Evolutionary conservation across 2,888 invertebrate genomes (phyloP).

Genomic region (Pocota personata): DNA sequence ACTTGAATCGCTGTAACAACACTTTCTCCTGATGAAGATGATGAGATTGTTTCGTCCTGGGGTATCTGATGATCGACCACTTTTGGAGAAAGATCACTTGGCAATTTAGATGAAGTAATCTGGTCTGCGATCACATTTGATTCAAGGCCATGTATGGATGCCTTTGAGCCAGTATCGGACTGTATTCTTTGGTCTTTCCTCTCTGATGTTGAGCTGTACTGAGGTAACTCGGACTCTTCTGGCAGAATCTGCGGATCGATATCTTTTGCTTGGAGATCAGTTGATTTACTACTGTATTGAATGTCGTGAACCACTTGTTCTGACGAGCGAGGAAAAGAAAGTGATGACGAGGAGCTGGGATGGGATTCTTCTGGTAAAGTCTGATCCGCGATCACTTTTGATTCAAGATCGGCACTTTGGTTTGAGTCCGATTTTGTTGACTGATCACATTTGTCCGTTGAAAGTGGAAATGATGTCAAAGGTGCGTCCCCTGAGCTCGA

Average conservation of each 20-base stretch:
- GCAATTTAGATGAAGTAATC: no score
- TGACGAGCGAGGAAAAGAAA: no score
- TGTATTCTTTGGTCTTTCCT: no score
- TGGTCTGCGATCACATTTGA: constrained; percentile 77
- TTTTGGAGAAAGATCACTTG: not conserved
- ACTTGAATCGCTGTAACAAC: constrained; percentile 25
- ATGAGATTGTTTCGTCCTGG: constrained; percentile 33
- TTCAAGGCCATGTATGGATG: not conserved
- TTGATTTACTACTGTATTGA: not conserved
- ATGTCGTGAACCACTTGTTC: not conserved
- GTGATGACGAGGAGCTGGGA: not conserved
- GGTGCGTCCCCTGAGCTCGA: no score
- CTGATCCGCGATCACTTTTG: not conserved
- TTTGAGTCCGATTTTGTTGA: not conserved
- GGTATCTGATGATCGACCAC: not conserved
- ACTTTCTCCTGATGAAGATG: constrained; percentile 53
- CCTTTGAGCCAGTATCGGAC: no score
- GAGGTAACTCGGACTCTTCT: no score
- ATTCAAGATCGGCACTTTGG: not conserved
- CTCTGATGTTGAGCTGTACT: no score
- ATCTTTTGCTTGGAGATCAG: not conserved
- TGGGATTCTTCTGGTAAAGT: not conserved
- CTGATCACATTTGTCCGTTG: no score
- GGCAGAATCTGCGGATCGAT: no score
- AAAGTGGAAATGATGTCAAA: no score